These are phyloP conservation scores for Beroe forskalii DNA, from an alignment of 37 sponge, comb jelly and placozoan genomes.

Conservation along the genomic window DNA sequence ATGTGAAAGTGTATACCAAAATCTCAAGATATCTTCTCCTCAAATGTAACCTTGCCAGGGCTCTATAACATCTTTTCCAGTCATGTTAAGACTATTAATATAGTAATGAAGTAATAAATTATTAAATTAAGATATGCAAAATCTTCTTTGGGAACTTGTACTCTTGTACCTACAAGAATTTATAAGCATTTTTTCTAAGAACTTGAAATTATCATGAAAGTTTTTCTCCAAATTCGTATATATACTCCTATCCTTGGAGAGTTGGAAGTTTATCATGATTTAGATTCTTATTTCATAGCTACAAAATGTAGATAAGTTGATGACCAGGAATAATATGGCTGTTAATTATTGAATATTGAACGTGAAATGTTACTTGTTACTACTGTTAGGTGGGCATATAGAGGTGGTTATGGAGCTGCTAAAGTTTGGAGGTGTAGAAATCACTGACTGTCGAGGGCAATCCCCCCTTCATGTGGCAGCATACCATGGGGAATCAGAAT, in stretches of 20 bases:
- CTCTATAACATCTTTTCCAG: too few species aligned
- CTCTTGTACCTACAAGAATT: too few species aligned
- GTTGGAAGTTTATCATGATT: background rate
- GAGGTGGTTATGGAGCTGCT: constrained; percentile 1
- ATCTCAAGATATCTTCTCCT: too few species aligned
- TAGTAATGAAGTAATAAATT: too few species aligned
- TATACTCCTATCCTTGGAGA: background rate
- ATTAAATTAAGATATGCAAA: too few species aligned
- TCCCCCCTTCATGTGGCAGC: constrained; percentile 8
- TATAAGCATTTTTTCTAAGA: too few species aligned
- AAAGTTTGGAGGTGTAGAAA: constrained; percentile 16
- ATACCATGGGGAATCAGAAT: constrained; percentile 14
- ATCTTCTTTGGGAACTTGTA: too few species aligned
- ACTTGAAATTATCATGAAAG: too few species aligned
- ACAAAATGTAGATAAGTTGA: background rate
- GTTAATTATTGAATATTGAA: background rate
- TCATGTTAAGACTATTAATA: too few species aligned
- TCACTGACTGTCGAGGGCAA: background rate
- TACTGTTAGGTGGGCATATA: background rate
- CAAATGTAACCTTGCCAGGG: too few species aligned
- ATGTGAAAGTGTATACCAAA: too few species aligned
- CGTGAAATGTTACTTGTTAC: background rate
- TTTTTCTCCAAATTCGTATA: too few species aligned
- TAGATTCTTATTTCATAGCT: background rate
- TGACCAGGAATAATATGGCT: background rate